Conservation (phyloP, 2,797 vertebrate species). For the Australoheros facetus region DNA sequence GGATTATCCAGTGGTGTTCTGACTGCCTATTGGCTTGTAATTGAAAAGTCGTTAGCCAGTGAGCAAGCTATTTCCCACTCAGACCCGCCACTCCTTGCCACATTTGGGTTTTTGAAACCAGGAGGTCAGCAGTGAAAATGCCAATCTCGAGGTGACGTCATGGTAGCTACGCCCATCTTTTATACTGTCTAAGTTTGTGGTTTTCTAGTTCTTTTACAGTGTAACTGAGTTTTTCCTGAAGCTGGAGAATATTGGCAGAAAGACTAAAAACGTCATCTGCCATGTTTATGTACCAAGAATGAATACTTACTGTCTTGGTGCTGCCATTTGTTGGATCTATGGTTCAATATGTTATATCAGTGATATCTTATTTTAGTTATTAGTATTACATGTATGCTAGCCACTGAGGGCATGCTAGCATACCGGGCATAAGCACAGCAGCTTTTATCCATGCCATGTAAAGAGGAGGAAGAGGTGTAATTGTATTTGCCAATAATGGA, state of each 20-base stretch:
- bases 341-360: not conserved
- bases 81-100: not conserved
- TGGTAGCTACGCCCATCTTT: not conserved
- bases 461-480: conserved; percentile 74
- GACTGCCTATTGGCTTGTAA: not conserved
- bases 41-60: fast-evolving
- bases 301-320: not conserved
- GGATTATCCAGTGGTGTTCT: not conserved
- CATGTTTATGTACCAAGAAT: not conserved
- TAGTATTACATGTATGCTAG: conserved; percentile 40
- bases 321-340: not conserved
- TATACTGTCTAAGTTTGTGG: not conserved
- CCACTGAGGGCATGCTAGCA: conserved; percentile 38
- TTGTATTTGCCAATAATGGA: conserved; percentile 79
- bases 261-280: not conserved
- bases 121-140: not conserved
- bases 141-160: not conserved
- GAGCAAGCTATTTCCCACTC: not conserved
- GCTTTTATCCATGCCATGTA: conserved; percentile 57
- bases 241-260: not conserved
- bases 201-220: too few relatives aligned
- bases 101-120: not conserved
- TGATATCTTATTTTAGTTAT: conserved; percentile 36
- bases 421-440: conserved; percentile 25
- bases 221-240: too few relatives aligned